Percentiles rank a stretch among this genome's conserved stretches.
phyloP scores from a whole-genome alignment of 2,888 invertebrate genomes.

The Aethes cnicana region DNA sequence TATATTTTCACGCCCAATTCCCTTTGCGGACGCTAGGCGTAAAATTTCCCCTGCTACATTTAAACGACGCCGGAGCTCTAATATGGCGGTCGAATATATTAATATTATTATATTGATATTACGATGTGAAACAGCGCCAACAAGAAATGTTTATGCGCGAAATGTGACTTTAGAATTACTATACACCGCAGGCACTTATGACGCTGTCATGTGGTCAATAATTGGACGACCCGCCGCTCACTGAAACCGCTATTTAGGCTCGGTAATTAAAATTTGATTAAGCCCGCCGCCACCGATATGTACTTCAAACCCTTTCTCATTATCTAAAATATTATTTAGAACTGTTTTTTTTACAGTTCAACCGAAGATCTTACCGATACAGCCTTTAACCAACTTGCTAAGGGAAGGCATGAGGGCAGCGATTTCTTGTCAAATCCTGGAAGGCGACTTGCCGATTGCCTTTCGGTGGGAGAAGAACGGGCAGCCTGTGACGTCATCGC shows the following conservation, averaged over 20 bases:
- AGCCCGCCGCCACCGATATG: conserved; percentile 12
- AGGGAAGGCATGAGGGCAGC: conserved; percentile 94
- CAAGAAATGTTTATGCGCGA: conserved; percentile 25
- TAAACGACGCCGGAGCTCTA: background rate
- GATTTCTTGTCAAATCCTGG: conserved; percentile 94
- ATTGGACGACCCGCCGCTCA: conserved; percentile 22
- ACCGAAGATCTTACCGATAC: conserved; percentile 92
- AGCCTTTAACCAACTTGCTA: conserved; percentile 89
- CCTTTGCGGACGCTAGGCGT: conserved; percentile 9
- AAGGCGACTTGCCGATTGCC: conserved; percentile 95
- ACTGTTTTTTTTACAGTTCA: conserved; percentile 81
- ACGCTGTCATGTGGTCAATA: conserved; percentile 29
- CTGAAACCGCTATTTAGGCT: conserved; percentile 18
- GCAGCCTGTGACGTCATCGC: conserved; percentile 86
- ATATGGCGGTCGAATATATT: conserved; percentile 14
- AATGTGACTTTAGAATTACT: conserved; percentile 5
- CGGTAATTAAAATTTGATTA: conserved; percentile 25
- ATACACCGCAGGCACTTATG: conserved; percentile 24
- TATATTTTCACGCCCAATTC: conserved; percentile 38
- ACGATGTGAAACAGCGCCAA: conserved; percentile 6
- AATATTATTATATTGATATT: too few species aligned
- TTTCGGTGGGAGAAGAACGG: conserved; percentile 96
- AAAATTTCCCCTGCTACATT: conserved; percentile 22
- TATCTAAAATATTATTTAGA: background rate
- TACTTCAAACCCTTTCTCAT: background rate